Evolutionary conservation across 2,888 invertebrate species (phyloP).

Genomic region (Nomada fabriciana): DNA sequence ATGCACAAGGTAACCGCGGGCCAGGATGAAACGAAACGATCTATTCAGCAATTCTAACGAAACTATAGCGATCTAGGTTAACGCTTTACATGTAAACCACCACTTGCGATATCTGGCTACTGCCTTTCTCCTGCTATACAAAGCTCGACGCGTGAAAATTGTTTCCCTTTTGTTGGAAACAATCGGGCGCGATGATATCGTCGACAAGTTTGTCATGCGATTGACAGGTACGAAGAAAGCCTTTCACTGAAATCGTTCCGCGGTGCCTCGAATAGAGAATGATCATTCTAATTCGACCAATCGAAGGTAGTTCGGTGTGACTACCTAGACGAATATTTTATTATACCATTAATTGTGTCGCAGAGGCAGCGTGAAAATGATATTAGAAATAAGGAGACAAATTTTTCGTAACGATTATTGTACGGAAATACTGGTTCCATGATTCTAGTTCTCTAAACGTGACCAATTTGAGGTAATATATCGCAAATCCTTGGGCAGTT

Average conservation of each 20-base stretch:
- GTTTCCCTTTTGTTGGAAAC: slow-evolving; percentile 40
- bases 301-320: too few relatives aligned
- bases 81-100: slow-evolving; percentile 36
- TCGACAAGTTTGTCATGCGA: slow-evolving; percentile 17
- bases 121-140: background rate
- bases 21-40: slow-evolving; percentile 31
- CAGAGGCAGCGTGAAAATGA: too few relatives aligned
- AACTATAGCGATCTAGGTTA: slow-evolving; percentile 37
- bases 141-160: slow-evolving; percentile 25
- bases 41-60: slow-evolving; percentile 42
- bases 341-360: too few relatives aligned
- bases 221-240: slow-evolving; percentile 8
- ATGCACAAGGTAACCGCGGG: slow-evolving; percentile 22
- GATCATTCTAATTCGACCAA: background rate
- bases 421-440: too few relatives aligned
- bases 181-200: slow-evolving; percentile 27
- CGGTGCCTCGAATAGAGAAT: background rate
- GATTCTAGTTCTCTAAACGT: too few relatives aligned
- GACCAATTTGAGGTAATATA: background rate
- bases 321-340: too few relatives aligned
- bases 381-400: background rate
- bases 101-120: slow-evolving; percentile 31
- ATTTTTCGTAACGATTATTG: background rate
- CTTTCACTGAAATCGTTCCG: background rate
- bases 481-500: background rate